These are phyloP conservation scores for Nerophis lumbriciformis DNA, from an alignment of 2,113 vertebrate species.

Conservation along the genomic window DNA sequence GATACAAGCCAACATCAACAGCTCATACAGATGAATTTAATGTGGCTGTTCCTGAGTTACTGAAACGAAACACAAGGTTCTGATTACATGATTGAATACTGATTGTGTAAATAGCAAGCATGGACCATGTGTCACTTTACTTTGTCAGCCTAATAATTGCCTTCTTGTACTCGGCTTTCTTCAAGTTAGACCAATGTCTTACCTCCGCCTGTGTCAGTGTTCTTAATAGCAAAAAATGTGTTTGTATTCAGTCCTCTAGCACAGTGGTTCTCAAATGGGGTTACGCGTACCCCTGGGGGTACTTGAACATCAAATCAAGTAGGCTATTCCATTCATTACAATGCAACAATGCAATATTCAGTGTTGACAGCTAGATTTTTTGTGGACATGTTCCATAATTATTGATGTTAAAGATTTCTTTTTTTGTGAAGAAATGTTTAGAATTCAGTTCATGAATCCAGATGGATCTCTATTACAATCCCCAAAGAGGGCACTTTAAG, in stretches of 20 bases:
- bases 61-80: constrained; percentile 67
- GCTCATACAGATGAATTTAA: constrained; percentile 61
- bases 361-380: too few relatives aligned
- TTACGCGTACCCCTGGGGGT: too few relatives aligned
- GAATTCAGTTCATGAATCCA: too few relatives aligned
- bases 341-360: too few relatives aligned
- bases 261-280: too few relatives aligned
- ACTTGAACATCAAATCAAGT: too few relatives aligned
- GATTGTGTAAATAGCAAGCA: constrained; percentile 56
- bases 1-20: constrained; percentile 71
- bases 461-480: too few relatives aligned
- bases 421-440: too few relatives aligned
- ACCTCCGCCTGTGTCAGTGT: constrained; percentile 29
- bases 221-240: constrained; percentile 44
- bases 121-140: constrained; percentile 57
- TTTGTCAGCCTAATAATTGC: constrained; percentile 59
- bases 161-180: constrained; percentile 52
- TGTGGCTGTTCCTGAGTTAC: constrained; percentile 70
- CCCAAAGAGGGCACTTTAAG: too few relatives aligned
- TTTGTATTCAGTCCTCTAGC: constrained; percentile 6
- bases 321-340: too few relatives aligned
- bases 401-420: too few relatives aligned
- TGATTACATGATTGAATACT: constrained; percentile 53
- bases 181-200: constrained; percentile 35
- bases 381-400: too few relatives aligned